Conservation (phyloP, 1,140 invertebrate genomes). For the Drosophila cardini region DNA sequence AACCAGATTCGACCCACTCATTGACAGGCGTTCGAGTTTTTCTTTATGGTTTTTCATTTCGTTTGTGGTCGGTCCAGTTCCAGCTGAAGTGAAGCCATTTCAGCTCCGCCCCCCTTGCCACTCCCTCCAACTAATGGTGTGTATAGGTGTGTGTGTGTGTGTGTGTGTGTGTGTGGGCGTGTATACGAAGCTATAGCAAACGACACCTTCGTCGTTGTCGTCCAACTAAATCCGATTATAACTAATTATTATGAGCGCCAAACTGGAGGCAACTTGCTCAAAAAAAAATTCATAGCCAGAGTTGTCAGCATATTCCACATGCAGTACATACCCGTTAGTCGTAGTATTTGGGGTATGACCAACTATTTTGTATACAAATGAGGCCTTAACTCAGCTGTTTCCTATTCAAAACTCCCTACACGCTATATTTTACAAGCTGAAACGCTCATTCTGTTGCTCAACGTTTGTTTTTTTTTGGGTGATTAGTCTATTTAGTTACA, state of each 20-base stretch:
- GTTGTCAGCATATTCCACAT: slow-evolving; percentile 1
- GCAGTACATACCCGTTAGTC: too few relatives aligned
- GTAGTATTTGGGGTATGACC: too few relatives aligned
- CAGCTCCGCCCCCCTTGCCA: background rate
- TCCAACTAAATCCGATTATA: slow-evolving; percentile 79
- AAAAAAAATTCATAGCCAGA: slow-evolving; percentile 5
- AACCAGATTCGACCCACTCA: slow-evolving; percentile 41
- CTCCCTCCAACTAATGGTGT: background rate
- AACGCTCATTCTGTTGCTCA: too few relatives aligned
- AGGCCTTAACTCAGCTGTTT: too few relatives aligned
- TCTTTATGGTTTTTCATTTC: slow-evolving; percentile 51
- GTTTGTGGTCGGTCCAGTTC: slow-evolving; percentile 45
- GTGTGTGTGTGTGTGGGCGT: slow-evolving; percentile 44
- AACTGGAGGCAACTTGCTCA: slow-evolving; percentile 27
- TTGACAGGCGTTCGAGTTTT: slow-evolving; percentile 32
- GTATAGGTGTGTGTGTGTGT: slow-evolving; percentile 8
- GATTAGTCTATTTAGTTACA: too few relatives aligned
- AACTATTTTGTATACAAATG: too few relatives aligned
- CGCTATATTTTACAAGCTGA: too few relatives aligned
- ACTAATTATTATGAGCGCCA: slow-evolving; percentile 77
- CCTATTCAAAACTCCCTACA: too few relatives aligned
- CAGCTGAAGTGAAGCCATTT: slow-evolving; percentile 23
- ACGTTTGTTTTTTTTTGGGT: too few relatives aligned
- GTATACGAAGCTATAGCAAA: slow-evolving; percentile 44
- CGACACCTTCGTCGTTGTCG: slow-evolving; percentile 64